These are phyloP conservation scores for Zoanthus solanderi DNA, from an alignment of 92 coral and sea anemone genomes.

Conservation along the genomic window DNA sequence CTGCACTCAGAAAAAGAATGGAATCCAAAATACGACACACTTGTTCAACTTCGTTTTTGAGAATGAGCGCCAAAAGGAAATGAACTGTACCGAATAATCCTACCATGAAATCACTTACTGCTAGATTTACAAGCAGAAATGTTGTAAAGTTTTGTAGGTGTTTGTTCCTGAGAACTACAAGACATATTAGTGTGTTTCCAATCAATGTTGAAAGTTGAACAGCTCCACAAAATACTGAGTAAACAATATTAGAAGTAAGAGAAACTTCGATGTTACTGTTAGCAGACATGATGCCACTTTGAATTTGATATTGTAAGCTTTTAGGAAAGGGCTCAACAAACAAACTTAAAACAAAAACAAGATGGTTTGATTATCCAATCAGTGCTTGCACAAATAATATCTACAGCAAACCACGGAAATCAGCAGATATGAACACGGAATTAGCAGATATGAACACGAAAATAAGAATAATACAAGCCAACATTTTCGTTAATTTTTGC, in stretches of 20 bases:
- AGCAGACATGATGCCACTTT: too few relatives aligned
- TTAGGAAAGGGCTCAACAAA: slow-evolving; percentile 34
- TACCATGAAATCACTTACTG: slow-evolving; percentile 66
- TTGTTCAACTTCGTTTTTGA: not conserved
- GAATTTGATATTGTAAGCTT: too few relatives aligned
- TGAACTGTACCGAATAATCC: slow-evolving; percentile 69
- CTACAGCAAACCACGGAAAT: slow-evolving; percentile 77
- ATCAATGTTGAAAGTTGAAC: slow-evolving; percentile 61
- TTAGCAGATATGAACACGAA: slow-evolving; percentile 34
- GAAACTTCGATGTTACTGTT: not conserved
- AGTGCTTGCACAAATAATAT: slow-evolving; percentile 47
- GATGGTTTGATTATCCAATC: slow-evolving; percentile 30
- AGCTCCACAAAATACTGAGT: slow-evolving; percentile 52
- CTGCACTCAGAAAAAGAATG: slow-evolving; percentile 61
- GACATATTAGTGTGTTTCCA: slow-evolving; percentile 72
- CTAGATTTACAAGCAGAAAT: slow-evolving; percentile 70
- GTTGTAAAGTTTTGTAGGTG: slow-evolving; percentile 69
- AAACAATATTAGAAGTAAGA: slow-evolving; percentile 1
- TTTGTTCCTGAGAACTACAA: slow-evolving; percentile 63
- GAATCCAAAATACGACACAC: slow-evolving; percentile 62
- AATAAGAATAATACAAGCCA: slow-evolving; percentile 61
- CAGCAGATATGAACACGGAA: slow-evolving; percentile 52
- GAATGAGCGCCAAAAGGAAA: slow-evolving; percentile 48
- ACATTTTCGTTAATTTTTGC: slow-evolving; percentile 67
- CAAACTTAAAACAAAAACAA: slow-evolving; percentile 45